These are phyloP conservation scores for Dendrolimus punctatus DNA, from an alignment of 1,140 invertebrate genomes.

Conservation along the genomic window DNA sequence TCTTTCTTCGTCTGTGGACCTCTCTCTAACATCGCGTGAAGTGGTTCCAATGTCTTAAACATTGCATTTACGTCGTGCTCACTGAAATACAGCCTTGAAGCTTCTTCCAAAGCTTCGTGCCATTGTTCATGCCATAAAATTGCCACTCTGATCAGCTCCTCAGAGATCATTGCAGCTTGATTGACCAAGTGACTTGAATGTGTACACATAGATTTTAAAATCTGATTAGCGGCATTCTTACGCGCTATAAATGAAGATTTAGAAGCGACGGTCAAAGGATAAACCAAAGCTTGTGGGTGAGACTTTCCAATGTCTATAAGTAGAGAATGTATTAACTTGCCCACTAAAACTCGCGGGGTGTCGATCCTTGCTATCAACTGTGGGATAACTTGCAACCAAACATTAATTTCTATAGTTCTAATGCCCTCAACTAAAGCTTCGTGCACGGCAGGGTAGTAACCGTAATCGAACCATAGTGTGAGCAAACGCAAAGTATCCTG, in stretches of 20 bases:
- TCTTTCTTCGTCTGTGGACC: constrained; percentile 97
- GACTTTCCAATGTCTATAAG: constrained; percentile 95
- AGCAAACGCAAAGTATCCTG: constrained; percentile 96
- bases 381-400: constrained; percentile 99
- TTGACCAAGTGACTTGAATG: constrained; percentile 93
- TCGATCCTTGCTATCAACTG: constrained; percentile 99
- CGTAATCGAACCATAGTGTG: constrained; percentile 97
- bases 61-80: constrained; percentile 95
- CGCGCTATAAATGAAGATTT: constrained; percentile 93
- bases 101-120: constrained; percentile 99
- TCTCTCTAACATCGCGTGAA: constrained; percentile 94
- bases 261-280: constrained; percentile 97
- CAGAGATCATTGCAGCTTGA: constrained; percentile 95
- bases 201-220: constrained; percentile 96
- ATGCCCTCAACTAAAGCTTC: constrained; percentile 95
- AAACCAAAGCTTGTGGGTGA: constrained; percentile 94
- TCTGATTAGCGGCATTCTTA: constrained; percentile 93
- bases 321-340: constrained; percentile 92
- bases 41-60: constrained; percentile 95
- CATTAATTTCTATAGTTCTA: constrained; percentile 95
- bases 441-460: constrained; percentile 93
- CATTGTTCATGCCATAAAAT: constrained; percentile 99
- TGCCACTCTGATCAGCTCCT: constrained; percentile 97
- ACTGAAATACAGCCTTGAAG: constrained; percentile 94
- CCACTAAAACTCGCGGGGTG: constrained; percentile 89